Percentiles rank a stretch among this genome's conserved stretches.
Conservation (phyloP, 2,888 invertebrate species). For the Drosophila paranaensis region DNA sequence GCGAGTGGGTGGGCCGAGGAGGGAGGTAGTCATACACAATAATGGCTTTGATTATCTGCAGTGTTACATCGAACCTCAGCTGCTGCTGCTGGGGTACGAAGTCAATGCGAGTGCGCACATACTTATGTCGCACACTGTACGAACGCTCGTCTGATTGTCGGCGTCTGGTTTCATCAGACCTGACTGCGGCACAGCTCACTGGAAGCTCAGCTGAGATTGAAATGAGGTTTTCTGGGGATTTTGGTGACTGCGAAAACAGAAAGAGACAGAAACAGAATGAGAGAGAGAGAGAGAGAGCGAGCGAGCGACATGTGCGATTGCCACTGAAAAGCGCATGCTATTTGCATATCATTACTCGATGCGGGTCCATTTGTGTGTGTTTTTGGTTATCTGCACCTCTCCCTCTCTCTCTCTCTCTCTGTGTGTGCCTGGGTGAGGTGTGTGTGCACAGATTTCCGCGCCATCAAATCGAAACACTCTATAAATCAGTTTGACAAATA, state of each 20-base stretch:
- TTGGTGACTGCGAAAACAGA: constrained; percentile 46
- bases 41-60: constrained; percentile 57
- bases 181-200: constrained; percentile 61
- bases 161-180: constrained; percentile 33
- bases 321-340: constrained; percentile 70
- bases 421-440: constrained; percentile 17
- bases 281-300: neutral
- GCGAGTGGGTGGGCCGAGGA: neutral
- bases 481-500: constrained; percentile 73
- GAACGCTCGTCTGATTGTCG: constrained; percentile 36
- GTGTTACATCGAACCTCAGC: constrained; percentile 41
- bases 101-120: constrained; percentile 26
- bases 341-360: constrained; percentile 75
- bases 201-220: constrained; percentile 71
- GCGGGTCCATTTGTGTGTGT: constrained; percentile 43
- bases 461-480: constrained; percentile 69
- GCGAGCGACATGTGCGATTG: constrained; percentile 19
- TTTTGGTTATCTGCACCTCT: constrained; percentile 20
- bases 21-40: constrained; percentile 16
- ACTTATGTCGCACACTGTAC: constrained; percentile 19
- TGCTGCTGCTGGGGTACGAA: constrained; percentile 20
- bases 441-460: constrained; percentile 58
- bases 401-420: neutral
- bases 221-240: constrained; percentile 67
- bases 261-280: neutral